Conservation (phyloP, 2,113 vertebrate genomes). For the Limnothrissa miodon region DNA sequence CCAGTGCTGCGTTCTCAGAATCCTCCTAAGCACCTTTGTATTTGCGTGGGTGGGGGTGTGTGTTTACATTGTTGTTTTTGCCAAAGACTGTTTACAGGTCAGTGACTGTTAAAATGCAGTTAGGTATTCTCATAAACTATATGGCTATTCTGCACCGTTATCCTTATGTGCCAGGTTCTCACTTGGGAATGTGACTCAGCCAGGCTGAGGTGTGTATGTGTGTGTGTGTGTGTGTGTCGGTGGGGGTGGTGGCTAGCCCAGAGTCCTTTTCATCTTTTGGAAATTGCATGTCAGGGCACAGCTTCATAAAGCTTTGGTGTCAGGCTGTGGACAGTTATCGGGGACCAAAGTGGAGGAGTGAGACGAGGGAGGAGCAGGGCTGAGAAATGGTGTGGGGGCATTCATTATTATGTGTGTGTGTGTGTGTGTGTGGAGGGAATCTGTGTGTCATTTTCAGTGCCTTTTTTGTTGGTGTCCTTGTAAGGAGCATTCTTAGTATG, state of each 20-base stretch:
- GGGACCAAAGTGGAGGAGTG: not conserved
- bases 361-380: not conserved
- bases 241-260: too few relatives aligned
- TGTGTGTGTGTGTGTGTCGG: too few relatives aligned
- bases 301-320: not conserved
- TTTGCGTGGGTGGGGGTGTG: not conserved
- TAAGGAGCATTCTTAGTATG: not conserved
- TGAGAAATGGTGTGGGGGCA: not conserved
- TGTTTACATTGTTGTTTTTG: not conserved
- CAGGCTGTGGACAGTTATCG: not conserved
- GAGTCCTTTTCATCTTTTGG: not conserved
- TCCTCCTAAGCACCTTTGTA: not conserved
- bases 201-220: too few relatives aligned
- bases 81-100: not conserved
- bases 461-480: not conserved
- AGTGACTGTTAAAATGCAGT: too few relatives aligned
- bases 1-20: not conserved
- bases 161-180: not conserved
- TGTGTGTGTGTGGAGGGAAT: not conserved
- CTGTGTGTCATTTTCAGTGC: not conserved
- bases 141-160: not conserved
- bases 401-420: not conserved
- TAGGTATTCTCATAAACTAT: too few relatives aligned
- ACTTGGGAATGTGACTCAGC: not conserved
- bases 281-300: not conserved